phyloP scores from a whole-genome alignment of 2,113 vertebrate genomes.

The Loxodonta africana region DNA sequence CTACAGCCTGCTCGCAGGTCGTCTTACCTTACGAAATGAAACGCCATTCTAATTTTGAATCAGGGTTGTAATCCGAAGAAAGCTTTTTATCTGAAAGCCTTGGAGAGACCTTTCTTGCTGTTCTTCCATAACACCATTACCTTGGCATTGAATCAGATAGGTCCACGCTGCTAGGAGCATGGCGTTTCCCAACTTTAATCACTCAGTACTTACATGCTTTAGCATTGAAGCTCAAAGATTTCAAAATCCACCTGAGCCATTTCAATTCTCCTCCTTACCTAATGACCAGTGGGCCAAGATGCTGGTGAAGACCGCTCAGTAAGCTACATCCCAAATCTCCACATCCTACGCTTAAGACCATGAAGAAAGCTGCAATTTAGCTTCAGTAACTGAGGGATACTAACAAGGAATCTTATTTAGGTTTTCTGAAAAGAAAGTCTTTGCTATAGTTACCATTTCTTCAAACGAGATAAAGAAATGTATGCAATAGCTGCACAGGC shows the following conservation, averaged over 20 bases:
- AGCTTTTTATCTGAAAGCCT: slow-evolving; percentile 46
- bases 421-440: slow-evolving; percentile 44
- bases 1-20: not conserved
- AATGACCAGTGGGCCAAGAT: not conserved
- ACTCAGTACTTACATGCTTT: not conserved
- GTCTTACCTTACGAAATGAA: slow-evolving; percentile 59
- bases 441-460: slow-evolving; percentile 57
- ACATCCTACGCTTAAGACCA: not conserved
- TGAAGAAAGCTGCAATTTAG: slow-evolving; percentile 11
- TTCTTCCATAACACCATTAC: not conserved
- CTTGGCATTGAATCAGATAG: not conserved
- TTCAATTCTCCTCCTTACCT: not conserved
- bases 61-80: not conserved
- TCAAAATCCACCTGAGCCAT: slow-evolving; percentile 4
- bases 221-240: not conserved
- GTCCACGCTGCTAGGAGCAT: not conserved
- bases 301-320: not conserved
- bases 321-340: not conserved
- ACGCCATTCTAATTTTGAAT: slow-evolving; percentile 29
- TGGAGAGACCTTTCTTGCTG: slow-evolving; percentile 34
- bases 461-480: slow-evolving; percentile 13
- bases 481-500: not conserved
- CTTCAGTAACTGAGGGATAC: not conserved
- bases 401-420: not conserved
- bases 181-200: slow-evolving; percentile 19